Evolutionary conservation across 1,140 invertebrate genomes (phyloP), one percentile per base, ranked within the genome.

Genomic region (Doryteuthis pealeii): DNA sequence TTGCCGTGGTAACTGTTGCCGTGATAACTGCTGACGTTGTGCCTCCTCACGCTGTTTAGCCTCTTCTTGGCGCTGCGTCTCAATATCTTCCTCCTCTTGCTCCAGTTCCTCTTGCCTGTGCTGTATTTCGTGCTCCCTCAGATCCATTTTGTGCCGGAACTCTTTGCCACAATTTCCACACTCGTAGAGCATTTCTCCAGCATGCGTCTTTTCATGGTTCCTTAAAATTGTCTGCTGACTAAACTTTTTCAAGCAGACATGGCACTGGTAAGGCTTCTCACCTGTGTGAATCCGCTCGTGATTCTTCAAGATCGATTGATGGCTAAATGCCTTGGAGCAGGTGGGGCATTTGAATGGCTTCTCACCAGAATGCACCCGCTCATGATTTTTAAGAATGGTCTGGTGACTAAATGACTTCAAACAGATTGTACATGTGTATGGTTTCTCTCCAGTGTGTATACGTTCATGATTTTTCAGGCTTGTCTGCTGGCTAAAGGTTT

Each of bases 81-180:
- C 26, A 12, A 62, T 62, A 12, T 62, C 54, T 62, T 12, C 22
- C 6, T 62, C 22, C 18, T 62, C 26, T 62, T 6, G 54, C 18
- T 62, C 22, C 22, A 62, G 5, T 14, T 62, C 18, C 35, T 40
- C 35, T 40, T 40, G 3, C 35, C 35, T 40, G 10, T 40, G 35
- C 35, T 40, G 35, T 10, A 40, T 10, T 62, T 62, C 54, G 18
- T 62, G 54, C 10, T 62, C 54, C 18, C 18, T 62, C 26, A 62
- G 26, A 65, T 75, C 35, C 6, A 28, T 43, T 3, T 65, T 91
- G 89, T 99, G 96, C 35, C 96, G 98, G 89, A 99, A 99, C 89
- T 97, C 96, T 85, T 95, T 92, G 89, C 96, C 95, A 90, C 96
- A 98, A 87, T 97, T 96, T 89, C 97, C 95, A 89, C 96, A 98